Conservation (phyloP, 2,113 vertebrate species). For the Syrrhaptes paradoxus region DNA sequence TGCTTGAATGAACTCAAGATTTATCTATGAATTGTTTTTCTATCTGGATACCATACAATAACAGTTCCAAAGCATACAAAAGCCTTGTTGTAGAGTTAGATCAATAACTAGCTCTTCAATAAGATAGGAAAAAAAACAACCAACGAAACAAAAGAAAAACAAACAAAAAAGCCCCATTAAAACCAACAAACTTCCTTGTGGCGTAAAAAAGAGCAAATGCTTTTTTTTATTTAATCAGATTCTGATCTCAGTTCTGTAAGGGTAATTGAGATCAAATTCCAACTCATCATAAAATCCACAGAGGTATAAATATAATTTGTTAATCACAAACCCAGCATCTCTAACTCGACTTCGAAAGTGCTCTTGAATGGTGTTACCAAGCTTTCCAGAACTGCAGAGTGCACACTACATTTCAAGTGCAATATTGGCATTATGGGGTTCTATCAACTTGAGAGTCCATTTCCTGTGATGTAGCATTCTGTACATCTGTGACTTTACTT, state of each 20-base stretch:
- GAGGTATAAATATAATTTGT: slow-evolving; percentile 16
- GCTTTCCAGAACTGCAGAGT: background rate
- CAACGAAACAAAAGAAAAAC: too few relatives aligned
- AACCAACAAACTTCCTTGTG: background rate
- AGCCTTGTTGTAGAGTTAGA: background rate
- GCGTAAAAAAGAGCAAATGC: background rate
- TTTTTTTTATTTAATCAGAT: background rate
- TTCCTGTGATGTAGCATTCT: slow-evolving; percentile 46
- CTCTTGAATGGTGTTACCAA: background rate
- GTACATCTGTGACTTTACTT: slow-evolving; percentile 66
- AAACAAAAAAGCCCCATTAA: background rate
- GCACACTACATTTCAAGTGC: slow-evolving; percentile 4
- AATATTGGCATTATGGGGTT: background rate
- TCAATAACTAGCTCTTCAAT: slow-evolving; percentile 10
- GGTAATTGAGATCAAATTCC: slow-evolving; percentile 25
- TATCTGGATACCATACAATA: background rate
- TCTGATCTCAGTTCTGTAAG: background rate
- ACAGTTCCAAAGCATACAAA: background rate
- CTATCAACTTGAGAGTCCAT: slow-evolving; percentile 41
- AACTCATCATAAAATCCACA: background rate
- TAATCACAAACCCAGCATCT: slow-evolving; percentile 5
- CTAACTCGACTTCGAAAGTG: background rate
- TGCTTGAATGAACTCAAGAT: background rate
- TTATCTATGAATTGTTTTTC: background rate
- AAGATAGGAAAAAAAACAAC: background rate